Evolutionary conservation across 1,140 invertebrate genomes (phyloP), one percentile per base, ranked within the genome.

Genomic region (Drosophila fuyamai): DNA sequence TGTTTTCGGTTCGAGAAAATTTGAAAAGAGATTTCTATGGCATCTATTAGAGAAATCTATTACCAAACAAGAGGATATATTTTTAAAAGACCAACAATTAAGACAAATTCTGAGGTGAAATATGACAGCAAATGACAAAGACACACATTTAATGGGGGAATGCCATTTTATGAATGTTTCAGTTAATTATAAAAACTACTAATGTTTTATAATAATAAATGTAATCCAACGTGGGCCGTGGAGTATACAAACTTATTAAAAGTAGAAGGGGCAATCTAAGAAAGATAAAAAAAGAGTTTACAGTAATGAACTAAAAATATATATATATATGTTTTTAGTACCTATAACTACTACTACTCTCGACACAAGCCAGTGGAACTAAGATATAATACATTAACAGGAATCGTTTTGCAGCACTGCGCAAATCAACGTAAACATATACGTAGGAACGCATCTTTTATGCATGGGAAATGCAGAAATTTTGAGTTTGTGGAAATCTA

Each of bases 401-500:
- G 5, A 7, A 16, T n/a, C 51, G 27, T 1, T 58, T 58, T 58
- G 5, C 53, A 62, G 29, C 53, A 62, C 59, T 58, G 27, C 4
- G 5, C 8, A 40, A 4, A 1, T 46, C 6, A 13, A 6, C 9
- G 1, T 0, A 8, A 2, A 12, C 6, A n/a, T n/a, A 6, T 8
- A 29, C 8, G 9, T 14, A 7, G 16, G 1, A 1, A 18, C 18
- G 18, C 2, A 1, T 14, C 35, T 35, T 10, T 16, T 51, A 36
- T 18, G n/a, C n/a, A n/a, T n/a, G n/a, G n/a, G n/a, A 14, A 36
- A 43, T 36, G 56, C 1, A 5, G 41, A 18, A 36, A 1, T 13
- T n/a, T 2, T 3, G n/a, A 2, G 5, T 9, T 13, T 43, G 29
- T 1, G 10, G 4, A 9, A 38, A 13, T 5, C 4, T 38, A 9